These are phyloP conservation scores for Crocuta crocuta DNA, from an alignment of 2,113 vertebrate genomes.

Conservation along the genomic window DNA sequence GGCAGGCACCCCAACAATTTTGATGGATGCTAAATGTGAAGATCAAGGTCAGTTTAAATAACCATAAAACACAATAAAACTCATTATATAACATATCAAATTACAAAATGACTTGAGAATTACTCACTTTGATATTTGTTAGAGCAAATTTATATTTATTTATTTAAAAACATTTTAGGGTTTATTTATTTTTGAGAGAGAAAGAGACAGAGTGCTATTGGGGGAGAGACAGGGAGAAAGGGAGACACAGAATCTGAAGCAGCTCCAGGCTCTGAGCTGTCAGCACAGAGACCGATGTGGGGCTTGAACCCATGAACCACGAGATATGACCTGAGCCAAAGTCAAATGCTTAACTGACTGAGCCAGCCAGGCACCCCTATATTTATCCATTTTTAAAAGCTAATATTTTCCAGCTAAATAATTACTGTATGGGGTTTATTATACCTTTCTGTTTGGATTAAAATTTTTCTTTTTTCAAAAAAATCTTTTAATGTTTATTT, in stretches of 20 bases:
- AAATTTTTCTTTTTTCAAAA: neutral
- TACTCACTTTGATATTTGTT: neutral
- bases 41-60: neutral
- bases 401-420: neutral
- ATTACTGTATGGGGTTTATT: neutral
- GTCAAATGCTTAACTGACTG: no score
- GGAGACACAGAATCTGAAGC: no score
- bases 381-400: neutral
- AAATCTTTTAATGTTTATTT: no score
- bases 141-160: neutral
- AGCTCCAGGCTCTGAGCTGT: no score
- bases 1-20: neutral
- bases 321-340: no score
- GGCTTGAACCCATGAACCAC: no score
- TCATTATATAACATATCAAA: neutral
- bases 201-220: no score
- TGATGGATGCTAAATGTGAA: neutral
- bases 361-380: neutral
- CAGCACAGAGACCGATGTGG: no score
- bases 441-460: neutral
- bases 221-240: no score
- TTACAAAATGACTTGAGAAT: slow-evolving; percentile 17
- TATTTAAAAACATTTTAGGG: neutral
- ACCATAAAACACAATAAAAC: neutral
- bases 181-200: no score